Conservation (phyloP, 1,140 invertebrate species). For the Procambarus clarkii region DNA sequence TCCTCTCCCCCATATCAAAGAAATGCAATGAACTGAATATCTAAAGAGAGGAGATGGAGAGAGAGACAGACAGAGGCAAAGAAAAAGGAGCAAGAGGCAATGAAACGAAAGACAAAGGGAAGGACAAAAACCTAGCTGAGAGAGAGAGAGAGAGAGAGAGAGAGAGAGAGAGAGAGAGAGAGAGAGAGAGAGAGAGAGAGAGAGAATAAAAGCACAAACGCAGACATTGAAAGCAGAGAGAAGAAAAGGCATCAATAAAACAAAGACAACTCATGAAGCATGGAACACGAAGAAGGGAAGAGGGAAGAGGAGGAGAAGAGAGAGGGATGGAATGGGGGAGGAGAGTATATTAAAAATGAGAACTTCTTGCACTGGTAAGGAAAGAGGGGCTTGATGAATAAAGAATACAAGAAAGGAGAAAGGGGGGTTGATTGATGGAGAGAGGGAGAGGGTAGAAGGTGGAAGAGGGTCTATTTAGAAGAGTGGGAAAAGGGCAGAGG, state of each 20-base stretch:
- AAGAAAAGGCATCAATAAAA: conserved; percentile 1
- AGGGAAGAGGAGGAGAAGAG: not conserved
- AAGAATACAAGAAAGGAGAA: not conserved
- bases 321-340: not conserved
- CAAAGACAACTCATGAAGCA: conserved; percentile 2
- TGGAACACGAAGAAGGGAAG: not conserved
- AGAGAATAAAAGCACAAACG: not conserved
- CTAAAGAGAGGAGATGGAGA: not conserved
- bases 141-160: not conserved
- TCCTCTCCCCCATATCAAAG: too few species aligned
- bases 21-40: not conserved
- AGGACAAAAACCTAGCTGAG: not conserved
- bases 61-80: not conserved
- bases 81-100: not conserved
- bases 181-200: not conserved
- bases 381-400: too few species aligned
- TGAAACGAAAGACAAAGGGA: not conserved
- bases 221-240: conserved; percentile 5
- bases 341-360: not conserved
- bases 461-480: not conserved
- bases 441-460: not conserved
- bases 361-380: not conserved
- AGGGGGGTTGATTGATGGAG: not conserved
- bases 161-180: not conserved
- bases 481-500: too few species aligned